These are phyloP conservation scores for Mongoloraphidia duomilia DNA, from an alignment of 2,888 invertebrate species.

Conservation along the genomic window DNA sequence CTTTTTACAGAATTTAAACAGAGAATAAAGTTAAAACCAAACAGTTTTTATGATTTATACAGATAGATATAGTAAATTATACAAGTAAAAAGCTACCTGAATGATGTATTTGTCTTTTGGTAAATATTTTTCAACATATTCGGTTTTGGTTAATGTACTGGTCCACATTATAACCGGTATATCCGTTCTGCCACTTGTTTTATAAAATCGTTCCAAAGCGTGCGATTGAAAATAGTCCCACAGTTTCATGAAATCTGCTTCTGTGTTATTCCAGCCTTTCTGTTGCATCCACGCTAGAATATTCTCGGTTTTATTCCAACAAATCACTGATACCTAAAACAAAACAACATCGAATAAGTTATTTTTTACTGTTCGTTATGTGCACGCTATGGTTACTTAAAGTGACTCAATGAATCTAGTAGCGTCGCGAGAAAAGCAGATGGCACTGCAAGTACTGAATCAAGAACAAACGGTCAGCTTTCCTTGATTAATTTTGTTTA, in stretches of 20 bases:
- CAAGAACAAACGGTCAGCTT: too few species aligned
- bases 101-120: slow-evolving; percentile 64
- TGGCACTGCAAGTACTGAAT: too few species aligned
- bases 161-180: slow-evolving; percentile 67
- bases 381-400: too few species aligned
- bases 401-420: too few species aligned
- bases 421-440: too few species aligned
- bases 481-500: too few species aligned
- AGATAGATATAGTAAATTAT: too few species aligned
- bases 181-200: slow-evolving; percentile 33
- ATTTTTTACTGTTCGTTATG: too few species aligned
- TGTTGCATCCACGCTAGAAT: slow-evolving; percentile 55
- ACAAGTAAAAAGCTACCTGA: slow-evolving; percentile 32
- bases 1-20: too few species aligned
- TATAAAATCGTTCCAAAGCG: slow-evolving; percentile 42
- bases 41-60: too few species aligned
- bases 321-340: slow-evolving; percentile 32
- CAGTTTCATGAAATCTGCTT: slow-evolving; percentile 45
- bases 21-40: too few species aligned
- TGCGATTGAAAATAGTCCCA: slow-evolving; percentile 65
- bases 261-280: slow-evolving; percentile 39
- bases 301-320: slow-evolving; percentile 60
- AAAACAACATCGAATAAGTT: background rate
- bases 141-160: slow-evolving; percentile 55
- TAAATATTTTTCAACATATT: slow-evolving; percentile 48